These are phyloP conservation scores for Zaprionus inermis DNA, from an alignment of 1,140 invertebrate species.

Conservation along the genomic window DNA sequence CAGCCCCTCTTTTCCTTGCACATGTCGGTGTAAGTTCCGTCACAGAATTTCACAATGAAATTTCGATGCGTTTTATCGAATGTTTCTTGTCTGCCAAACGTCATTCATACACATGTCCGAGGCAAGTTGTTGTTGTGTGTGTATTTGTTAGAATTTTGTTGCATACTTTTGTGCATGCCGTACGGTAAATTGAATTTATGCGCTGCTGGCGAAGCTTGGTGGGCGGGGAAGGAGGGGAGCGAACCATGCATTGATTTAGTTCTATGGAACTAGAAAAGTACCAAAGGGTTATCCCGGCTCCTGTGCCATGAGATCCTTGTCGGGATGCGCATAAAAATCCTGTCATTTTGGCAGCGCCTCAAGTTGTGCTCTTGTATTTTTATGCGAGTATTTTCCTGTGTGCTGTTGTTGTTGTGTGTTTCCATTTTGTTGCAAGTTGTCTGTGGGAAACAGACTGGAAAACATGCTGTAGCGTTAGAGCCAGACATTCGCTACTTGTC, in stretches of 20 bases:
- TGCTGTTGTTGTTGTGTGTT: neutral
- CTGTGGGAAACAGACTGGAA: slow-evolving; percentile 33
- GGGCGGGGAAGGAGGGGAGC: neutral
- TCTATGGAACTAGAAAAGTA: slow-evolving; percentile 20
- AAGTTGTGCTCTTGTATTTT: slow-evolving; percentile 48
- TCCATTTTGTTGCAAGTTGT: slow-evolving; percentile 12
- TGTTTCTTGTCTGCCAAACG: slow-evolving; percentile 73
- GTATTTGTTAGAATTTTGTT: slow-evolving; percentile 62
- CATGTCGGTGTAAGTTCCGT: slow-evolving; percentile 66
- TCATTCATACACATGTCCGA: slow-evolving; percentile 75
- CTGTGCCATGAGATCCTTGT: slow-evolving; percentile 44
- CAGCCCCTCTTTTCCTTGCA: neutral
- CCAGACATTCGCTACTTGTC: slow-evolving; percentile 21
- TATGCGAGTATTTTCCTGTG: slow-evolving; percentile 14
- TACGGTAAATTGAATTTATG: slow-evolving; percentile 79
- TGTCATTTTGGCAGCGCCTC: slow-evolving; percentile 67
- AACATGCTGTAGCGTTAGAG: slow-evolving; percentile 8
- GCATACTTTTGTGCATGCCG: slow-evolving; percentile 75
- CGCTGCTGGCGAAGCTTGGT: slow-evolving; percentile 53
- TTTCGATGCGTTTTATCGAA: slow-evolving; percentile 75
- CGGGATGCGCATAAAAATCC: slow-evolving; percentile 64
- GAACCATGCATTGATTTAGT: slow-evolving; percentile 58
- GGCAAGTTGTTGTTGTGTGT: slow-evolving; percentile 8
- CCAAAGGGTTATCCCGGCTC: neutral
- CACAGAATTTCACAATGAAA: slow-evolving; percentile 75